Percentiles rank a stretch among this genome's conserved stretches.
These are phyloP conservation scores for Pelecanus crispus DNA, from an alignment of 2,113 vertebrate species.

Conservation along the genomic window DNA sequence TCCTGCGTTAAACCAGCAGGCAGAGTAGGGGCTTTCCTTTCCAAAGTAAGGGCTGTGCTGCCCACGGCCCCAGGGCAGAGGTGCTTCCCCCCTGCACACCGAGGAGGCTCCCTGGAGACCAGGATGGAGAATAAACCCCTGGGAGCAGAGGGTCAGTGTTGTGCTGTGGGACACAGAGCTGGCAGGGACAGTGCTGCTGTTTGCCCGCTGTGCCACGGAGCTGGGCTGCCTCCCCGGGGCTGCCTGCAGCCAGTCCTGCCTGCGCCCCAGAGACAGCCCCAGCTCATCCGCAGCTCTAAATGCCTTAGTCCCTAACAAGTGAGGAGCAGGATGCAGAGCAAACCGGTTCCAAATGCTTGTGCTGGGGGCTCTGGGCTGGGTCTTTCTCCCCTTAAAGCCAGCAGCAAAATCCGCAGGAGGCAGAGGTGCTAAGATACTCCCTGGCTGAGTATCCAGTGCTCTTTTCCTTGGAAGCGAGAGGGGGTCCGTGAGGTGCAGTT, in stretches of 20 bases:
- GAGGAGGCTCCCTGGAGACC: neutral
- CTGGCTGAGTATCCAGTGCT: neutral
- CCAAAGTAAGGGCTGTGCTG: neutral
- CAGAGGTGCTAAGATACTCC: neutral
- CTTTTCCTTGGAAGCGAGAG: neutral
- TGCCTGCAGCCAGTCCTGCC: neutral
- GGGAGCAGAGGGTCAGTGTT: neutral
- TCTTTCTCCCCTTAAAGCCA: neutral
- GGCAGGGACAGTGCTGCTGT: neutral
- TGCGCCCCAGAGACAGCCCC: neutral
- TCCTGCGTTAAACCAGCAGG: neutral
- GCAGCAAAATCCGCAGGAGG: neutral
- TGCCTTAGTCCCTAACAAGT: neutral
- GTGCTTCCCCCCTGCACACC: neutral
- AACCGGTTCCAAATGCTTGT: neutral
- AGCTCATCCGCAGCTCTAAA: neutral
- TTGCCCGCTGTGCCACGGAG: rapidly evolving
- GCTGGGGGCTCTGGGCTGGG: neutral
- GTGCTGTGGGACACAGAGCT: neutral
- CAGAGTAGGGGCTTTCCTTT: neutral
- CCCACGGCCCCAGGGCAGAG: neutral
- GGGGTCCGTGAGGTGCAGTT: neutral
- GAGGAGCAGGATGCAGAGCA: neutral
- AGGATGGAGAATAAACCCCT: neutral
- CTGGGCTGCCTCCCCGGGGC: neutral